A percentile compares a stretch with the other conserved stretches of the same genome.
phyloP scores from a whole-genome alignment of 2,113 vertebrate genomes.

The Apistogramma diplotaenia region DNA sequence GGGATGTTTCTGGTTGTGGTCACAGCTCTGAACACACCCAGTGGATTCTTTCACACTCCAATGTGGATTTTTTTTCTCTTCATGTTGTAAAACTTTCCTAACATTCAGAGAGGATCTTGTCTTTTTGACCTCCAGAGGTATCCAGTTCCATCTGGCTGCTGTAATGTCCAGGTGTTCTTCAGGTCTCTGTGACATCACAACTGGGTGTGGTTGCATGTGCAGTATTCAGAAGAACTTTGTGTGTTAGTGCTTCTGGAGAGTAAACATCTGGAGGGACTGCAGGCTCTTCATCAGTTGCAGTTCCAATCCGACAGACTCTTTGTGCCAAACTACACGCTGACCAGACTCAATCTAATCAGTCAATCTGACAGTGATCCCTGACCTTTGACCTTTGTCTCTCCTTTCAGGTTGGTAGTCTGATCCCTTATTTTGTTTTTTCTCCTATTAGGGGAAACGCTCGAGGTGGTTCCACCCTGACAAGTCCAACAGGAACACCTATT shows the following conservation, averaged over 20 bases:
- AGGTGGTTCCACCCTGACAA: conserved; percentile 84
- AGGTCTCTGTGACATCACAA: not conserved
- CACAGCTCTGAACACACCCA: not conserved
- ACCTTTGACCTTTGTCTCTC: not conserved
- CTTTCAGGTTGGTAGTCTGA: not conserved
- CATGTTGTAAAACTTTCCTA: not conserved
- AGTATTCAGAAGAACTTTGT: not conserved
- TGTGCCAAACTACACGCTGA: not conserved
- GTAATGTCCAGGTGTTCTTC: rapidly evolving
- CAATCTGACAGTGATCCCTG: not conserved
- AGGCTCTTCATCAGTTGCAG: not conserved
- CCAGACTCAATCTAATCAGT: not conserved
- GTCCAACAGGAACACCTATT: conserved; percentile 86
- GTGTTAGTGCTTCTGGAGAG: not conserved
- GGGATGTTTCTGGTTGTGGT: not conserved
- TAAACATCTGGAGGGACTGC: not conserved
- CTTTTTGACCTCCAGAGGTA: not conserved
- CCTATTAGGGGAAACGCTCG: conserved; percentile 10
- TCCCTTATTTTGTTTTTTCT: not conserved
- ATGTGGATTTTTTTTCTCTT: not conserved
- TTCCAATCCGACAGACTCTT: not conserved
- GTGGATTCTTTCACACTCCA: too few species aligned
- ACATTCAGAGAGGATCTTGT: not conserved
- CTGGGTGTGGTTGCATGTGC: not conserved
- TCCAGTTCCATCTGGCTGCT: not conserved